These are phyloP conservation scores for Hippocampus zosterae DNA, from an alignment of 2,113 vertebrate genomes.

Conservation along the genomic window DNA sequence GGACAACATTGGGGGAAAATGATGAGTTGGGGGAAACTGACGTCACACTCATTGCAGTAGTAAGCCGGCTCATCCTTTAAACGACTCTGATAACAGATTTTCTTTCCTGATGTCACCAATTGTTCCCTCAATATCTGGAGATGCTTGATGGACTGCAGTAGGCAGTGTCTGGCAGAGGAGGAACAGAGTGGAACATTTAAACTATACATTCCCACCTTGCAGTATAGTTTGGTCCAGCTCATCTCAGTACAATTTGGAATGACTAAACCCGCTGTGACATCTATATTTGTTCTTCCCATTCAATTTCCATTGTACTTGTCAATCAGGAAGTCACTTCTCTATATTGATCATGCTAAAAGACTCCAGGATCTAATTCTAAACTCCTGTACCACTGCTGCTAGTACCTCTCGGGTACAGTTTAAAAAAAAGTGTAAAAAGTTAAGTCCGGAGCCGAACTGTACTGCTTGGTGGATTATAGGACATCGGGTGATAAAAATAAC, in stretches of 20 bases:
- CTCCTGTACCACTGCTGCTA: neutral
- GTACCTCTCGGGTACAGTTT: neutral
- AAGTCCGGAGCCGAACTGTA: no score
- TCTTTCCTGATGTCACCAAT: conserved; percentile 81
- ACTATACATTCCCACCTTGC: neutral
- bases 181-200: neutral
- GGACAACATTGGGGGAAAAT: neutral
- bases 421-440: no score
- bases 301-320: no score
- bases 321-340: neutral
- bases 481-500: neutral
- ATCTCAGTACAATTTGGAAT: neutral
- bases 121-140: conserved; percentile 84
- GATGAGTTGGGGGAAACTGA: conserved; percentile 55
- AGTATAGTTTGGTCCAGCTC: neutral
- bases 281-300: no score
- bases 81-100: conserved; percentile 85
- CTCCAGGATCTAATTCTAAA: neutral
- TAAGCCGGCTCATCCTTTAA: conserved; percentile 90
- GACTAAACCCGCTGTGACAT: neutral
- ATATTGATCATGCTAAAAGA: neutral
- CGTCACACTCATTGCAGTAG: conserved; percentile 92
- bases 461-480: no score
- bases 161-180: conserved; percentile 76
- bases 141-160: conserved; percentile 88